phyloP scores from a whole-genome alignment of 2,113 vertebrate genomes.

The Heliornis fulica region DNA sequence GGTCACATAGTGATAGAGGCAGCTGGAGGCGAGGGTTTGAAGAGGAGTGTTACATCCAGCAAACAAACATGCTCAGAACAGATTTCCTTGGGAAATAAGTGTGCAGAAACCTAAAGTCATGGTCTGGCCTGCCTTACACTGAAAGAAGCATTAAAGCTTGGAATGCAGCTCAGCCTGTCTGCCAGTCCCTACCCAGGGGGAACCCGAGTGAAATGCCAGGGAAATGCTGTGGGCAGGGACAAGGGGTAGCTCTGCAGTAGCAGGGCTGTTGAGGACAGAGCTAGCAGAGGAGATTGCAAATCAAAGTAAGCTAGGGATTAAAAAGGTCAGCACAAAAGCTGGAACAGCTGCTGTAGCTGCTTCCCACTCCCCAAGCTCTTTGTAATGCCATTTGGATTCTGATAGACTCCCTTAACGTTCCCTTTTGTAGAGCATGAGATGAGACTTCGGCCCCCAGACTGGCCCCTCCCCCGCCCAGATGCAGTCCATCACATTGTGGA shows the following conservation, averaged over 20 bases:
- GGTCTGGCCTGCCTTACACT: rapidly evolving
- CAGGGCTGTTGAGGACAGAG: not conserved
- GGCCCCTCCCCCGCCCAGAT: conserved; percentile 87
- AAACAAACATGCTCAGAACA: not conserved
- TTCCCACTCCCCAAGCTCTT: not conserved
- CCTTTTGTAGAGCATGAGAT: conserved; percentile 84
- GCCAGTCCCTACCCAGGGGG: not conserved
- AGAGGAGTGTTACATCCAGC: not conserved
- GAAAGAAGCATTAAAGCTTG: not conserved
- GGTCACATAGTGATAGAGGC: not conserved
- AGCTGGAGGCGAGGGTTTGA: not conserved
- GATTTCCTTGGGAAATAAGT: not conserved
- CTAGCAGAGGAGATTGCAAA: not conserved
- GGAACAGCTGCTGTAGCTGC: not conserved
- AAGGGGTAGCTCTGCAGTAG: not conserved
- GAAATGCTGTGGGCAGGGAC: not conserved
- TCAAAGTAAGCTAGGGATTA: not conserved
- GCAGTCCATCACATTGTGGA: conserved; percentile 93
- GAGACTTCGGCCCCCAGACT: conserved; percentile 80
- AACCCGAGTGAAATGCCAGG: not conserved
- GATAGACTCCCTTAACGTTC: not conserved
- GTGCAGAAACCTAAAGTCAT: not conserved
- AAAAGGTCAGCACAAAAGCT: not conserved
- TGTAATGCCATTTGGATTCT: conserved; percentile 6
- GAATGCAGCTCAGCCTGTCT: rapidly evolving